Evolutionary conservation across 2,113 vertebrate species (phyloP).

Genomic region (Saccopteryx bilineata): DNA sequence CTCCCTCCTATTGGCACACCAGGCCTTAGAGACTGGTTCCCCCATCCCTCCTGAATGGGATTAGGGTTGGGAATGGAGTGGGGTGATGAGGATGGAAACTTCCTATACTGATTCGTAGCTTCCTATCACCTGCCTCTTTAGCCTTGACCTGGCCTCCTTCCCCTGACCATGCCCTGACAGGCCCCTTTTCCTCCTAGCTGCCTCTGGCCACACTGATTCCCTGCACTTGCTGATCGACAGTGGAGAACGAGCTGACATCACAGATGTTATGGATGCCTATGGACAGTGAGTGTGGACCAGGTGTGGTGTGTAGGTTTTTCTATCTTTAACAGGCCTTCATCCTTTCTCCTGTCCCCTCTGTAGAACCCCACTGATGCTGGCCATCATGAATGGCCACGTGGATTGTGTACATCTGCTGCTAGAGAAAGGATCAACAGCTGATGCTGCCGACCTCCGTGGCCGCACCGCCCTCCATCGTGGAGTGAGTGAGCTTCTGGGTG

Average conservation of each 20-base stretch:
- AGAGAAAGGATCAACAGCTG: constrained; percentile 95
- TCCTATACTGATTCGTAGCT: neutral
- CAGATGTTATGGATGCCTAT: constrained; percentile 93
- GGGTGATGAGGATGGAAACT: neutral
- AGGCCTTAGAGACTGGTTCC: neutral
- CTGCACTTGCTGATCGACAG: constrained; percentile 95
- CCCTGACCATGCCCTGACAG: neutral
- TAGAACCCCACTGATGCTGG: constrained; percentile 97
- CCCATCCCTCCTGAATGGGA: neutral
- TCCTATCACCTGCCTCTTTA: neutral
- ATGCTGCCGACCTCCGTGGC: constrained; percentile 94
- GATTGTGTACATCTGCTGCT: constrained; percentile 97
- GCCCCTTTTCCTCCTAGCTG: constrained; percentile 87
- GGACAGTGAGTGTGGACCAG: constrained; percentile 92
- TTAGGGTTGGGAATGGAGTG: neutral
- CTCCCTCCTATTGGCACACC: neutral
- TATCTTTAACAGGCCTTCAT: neutral
- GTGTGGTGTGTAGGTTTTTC: neutral
- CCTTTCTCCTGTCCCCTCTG: neutral
- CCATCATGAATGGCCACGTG: constrained; percentile 93
- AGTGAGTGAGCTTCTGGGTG: constrained; percentile 85
- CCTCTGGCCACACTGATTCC: constrained; percentile 95
- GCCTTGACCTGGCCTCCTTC: neutral
- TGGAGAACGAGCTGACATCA: constrained; percentile 92
- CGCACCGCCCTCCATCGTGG: constrained; percentile 95